Percentiles rank a stretch among this genome's conserved stretches.
Evolutionary conservation across 2,113 vertebrate species (phyloP).

Genomic region (Hyperoodon ampullatus): DNA sequence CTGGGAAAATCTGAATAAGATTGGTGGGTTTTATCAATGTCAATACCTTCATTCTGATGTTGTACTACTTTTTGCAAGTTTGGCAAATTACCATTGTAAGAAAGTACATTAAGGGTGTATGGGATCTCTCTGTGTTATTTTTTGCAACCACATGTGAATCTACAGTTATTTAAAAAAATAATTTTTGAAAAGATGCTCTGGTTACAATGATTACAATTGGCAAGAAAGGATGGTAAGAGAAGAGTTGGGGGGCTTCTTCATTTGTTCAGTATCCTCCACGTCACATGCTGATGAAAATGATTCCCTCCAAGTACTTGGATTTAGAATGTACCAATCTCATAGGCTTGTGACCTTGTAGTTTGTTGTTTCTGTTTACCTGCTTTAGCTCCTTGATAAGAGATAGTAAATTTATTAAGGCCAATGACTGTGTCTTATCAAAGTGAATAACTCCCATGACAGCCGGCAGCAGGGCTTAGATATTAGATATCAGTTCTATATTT

Average conservation of each 20-base stretch:
- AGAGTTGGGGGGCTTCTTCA: neutral
- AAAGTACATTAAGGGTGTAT: neutral
- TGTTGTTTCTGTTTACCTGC: neutral
- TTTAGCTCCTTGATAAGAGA: neutral
- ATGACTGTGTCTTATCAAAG: neutral
- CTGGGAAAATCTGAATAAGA: neutral
- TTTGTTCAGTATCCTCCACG: neutral
- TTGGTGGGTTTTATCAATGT: neutral
- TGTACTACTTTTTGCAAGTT: neutral
- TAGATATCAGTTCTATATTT: neutral
- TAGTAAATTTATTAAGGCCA: neutral
- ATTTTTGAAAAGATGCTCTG: neutral
- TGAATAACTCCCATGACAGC: neutral
- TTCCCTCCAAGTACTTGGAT: neutral
- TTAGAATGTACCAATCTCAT: neutral
- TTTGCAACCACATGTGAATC: neutral
- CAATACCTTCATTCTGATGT: neutral
- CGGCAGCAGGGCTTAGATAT: neutral
- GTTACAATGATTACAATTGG: neutral
- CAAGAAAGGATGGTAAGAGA: neutral
- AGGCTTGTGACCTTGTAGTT: neutral
- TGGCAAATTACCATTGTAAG: neutral
- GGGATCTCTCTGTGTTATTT: neutral
- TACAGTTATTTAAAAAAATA: neutral
- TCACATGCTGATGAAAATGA: neutral